phyloP scores from a whole-genome alignment of 2,888 invertebrate species.

The Andrena hattorfiana region DNA sequence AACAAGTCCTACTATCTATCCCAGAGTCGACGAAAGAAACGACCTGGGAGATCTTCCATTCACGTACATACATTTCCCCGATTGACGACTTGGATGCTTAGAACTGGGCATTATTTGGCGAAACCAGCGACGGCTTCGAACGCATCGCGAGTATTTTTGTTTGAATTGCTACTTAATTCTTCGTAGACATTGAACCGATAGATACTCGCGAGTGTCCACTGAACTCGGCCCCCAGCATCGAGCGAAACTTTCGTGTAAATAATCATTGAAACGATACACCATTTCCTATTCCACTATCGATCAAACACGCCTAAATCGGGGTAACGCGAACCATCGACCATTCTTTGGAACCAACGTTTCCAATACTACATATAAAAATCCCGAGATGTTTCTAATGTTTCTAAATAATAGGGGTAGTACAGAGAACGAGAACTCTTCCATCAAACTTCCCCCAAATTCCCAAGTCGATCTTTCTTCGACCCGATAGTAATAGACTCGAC shows the following conservation, averaged over 20 bases:
- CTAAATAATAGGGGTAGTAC: too few relatives aligned
- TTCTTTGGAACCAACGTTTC: too few relatives aligned
- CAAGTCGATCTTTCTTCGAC: slow-evolving; percentile 1
- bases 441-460: neutral
- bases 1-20: slow-evolving; percentile 80
- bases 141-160: neutral
- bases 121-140: neutral
- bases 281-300: too few relatives aligned
- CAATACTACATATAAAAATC: too few relatives aligned
- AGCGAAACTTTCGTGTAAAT: neutral
- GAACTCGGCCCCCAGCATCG: neutral
- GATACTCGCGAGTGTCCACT: neutral
- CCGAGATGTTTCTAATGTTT: too few relatives aligned
- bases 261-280: neutral
- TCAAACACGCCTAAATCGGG: too few relatives aligned
- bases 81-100: too few relatives aligned
- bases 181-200: neutral
- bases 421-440: neutral
- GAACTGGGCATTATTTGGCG: too few relatives aligned
- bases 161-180: neutral
- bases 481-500: slow-evolving; percentile 71
- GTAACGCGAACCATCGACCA: too few relatives aligned
- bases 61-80: too few relatives aligned
- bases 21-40: neutral
- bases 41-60: neutral